These are phyloP conservation scores for Spilarctia lutea DNA, from an alignment of 2,888 invertebrate genomes.

Conservation along the genomic window DNA sequence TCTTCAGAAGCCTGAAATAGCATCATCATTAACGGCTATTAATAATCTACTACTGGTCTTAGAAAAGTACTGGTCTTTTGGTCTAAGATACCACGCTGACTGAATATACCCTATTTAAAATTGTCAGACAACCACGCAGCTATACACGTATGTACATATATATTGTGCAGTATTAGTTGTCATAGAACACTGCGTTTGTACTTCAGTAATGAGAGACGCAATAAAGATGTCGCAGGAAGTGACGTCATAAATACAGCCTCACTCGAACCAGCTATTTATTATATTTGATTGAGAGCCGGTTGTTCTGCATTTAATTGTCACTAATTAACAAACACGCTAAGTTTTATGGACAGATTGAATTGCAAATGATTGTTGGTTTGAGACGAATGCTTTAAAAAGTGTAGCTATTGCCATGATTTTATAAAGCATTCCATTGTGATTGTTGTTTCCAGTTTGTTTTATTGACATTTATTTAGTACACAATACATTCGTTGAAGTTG, in stretches of 20 bases:
- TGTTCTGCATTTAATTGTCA: constrained; percentile 12
- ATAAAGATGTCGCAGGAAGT: constrained; percentile 48
- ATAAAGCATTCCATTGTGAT: too few relatives aligned
- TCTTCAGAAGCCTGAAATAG: too few relatives aligned
- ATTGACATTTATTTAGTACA: too few relatives aligned
- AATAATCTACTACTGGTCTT: too few relatives aligned
- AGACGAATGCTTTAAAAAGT: background rate
- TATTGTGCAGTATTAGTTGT: background rate
- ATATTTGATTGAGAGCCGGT: constrained; percentile 51
- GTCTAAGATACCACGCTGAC: too few relatives aligned
- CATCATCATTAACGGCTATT: too few relatives aligned
- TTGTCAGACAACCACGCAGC: background rate
- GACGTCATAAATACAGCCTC: constrained; percentile 45
- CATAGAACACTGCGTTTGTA: constrained; percentile 1
- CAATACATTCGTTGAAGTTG: too few relatives aligned
- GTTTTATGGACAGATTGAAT: background rate
- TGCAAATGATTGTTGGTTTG: background rate
- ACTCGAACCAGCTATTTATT: constrained; percentile 48
- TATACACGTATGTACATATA: background rate
- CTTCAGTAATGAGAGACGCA: constrained; percentile 32
- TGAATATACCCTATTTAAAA: too few relatives aligned
- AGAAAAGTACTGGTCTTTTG: too few relatives aligned
- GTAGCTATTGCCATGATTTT: background rate
- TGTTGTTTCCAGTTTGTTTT: too few relatives aligned
- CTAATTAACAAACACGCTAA: constrained; percentile 2